Evolutionary conservation across 2,797 vertebrate genomes (phyloP).

Genomic region (Acanthornis magna): DNA sequence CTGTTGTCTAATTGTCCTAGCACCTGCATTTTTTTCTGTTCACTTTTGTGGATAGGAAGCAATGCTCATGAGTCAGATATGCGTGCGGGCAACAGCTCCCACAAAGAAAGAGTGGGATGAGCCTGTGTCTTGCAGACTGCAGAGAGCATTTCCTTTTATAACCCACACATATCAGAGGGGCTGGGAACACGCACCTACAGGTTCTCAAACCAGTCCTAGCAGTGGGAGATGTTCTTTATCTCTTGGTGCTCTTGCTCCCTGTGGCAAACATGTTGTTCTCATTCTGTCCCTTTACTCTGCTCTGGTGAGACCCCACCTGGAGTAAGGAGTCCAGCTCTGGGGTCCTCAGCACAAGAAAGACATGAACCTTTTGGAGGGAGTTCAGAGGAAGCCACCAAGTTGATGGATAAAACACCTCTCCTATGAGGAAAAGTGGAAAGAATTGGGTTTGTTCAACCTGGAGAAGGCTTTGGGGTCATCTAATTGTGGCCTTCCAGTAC

Average conservation of each 20-base stretch:
- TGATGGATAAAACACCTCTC: background rate
- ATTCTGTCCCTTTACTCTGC: background rate
- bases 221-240: background rate
- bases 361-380: background rate
- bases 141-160: background rate
- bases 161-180: background rate
- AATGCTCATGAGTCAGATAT: background rate
- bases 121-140: background rate
- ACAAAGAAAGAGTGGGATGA: background rate
- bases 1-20: background rate
- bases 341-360: background rate
- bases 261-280: background rate
- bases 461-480: background rate
- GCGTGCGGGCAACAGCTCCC: background rate
- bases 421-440: rapidly evolving
- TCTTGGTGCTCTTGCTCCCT: background rate
- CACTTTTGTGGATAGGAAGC: background rate
- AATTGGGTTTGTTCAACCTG: background rate
- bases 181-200: background rate
- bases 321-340: background rate
- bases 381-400: background rate
- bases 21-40: background rate
- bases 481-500: background rate
- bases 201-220: background rate
- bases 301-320: background rate